Evolutionary conservation across 2,797 vertebrate genomes (phyloP).

Genomic region (Sebastes diploproa): DNA sequence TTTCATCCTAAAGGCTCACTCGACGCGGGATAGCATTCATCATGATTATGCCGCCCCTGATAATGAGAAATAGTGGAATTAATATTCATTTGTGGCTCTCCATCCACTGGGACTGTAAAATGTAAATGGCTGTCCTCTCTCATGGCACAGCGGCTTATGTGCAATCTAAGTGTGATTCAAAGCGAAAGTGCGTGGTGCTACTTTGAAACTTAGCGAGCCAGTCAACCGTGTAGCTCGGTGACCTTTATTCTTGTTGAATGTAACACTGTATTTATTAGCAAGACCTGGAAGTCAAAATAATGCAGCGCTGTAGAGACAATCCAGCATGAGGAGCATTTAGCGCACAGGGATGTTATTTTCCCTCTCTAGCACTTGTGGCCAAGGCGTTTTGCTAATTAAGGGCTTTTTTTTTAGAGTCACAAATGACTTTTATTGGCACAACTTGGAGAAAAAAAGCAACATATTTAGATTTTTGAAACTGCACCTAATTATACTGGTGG

Average conservation of each 20-base stretch:
- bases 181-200: conserved; percentile 5
- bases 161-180: conserved; percentile 46
- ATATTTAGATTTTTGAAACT: conserved; percentile 52
- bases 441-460: conserved; percentile 28
- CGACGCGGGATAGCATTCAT: conserved; percentile 56
- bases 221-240: conserved; percentile 4
- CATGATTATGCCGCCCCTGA: conserved; percentile 62
- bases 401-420: neutral
- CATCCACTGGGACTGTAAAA: conserved; percentile 48
- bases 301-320: conserved; percentile 4
- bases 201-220: conserved; percentile 20
- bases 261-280: conserved; percentile 14
- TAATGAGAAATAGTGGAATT: conserved; percentile 72
- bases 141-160: conserved; percentile 32
- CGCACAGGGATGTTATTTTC: conserved; percentile 34
- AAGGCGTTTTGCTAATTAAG: conserved; percentile 54
- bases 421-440: conserved; percentile 50
- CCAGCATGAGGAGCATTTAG: conserved; percentile 14
- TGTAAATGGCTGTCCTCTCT: conserved; percentile 57
- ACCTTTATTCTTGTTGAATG: conserved; percentile 19
- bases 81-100: conserved; percentile 72
- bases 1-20: conserved; percentile 52
- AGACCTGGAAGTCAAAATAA: conserved; percentile 10
- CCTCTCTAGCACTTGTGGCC: conserved; percentile 21
- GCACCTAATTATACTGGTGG: conserved; percentile 43